Percentiles rank a stretch among this genome's conserved stretches.
Conservation (phyloP, 2,113 vertebrate species). For the Gulo gulo region DNA sequence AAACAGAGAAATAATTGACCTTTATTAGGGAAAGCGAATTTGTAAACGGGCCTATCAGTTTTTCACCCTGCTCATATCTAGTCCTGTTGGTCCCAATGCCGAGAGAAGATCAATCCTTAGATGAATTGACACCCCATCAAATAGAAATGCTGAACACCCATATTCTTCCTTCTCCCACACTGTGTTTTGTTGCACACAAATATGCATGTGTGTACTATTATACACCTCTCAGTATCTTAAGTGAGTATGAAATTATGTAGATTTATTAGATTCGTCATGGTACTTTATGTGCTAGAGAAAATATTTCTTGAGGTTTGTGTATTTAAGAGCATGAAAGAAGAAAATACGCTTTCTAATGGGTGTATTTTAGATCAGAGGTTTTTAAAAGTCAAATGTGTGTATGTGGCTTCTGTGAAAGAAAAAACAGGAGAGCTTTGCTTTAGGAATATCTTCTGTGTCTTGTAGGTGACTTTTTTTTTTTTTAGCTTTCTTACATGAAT, state of each 20-base stretch:
- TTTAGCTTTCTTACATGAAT: conserved; percentile 53
- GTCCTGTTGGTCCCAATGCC: neutral
- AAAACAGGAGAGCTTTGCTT: neutral
- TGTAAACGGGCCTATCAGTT: neutral
- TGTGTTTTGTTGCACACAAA: neutral
- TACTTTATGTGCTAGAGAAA: neutral
- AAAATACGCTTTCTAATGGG: neutral
- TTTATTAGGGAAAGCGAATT: neutral
- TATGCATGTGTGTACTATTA: neutral
- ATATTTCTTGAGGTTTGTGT: neutral
- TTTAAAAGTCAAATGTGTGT: neutral
- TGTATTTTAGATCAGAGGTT: neutral
- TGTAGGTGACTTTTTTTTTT: conserved; percentile 9
- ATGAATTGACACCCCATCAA: neutral
- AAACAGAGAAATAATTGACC: neutral
- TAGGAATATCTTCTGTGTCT: conserved; percentile 7
- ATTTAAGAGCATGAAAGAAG: neutral
- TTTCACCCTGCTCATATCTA: neutral
- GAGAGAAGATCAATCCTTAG: neutral
- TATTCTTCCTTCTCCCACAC: neutral
- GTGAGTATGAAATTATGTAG: neutral
- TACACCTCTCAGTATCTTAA: neutral
- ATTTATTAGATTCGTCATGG: neutral
- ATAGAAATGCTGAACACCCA: neutral
- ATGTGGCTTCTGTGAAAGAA: neutral